phyloP scores from a whole-genome alignment of 2,113 vertebrate genomes.

The Uria aalge region DNA sequence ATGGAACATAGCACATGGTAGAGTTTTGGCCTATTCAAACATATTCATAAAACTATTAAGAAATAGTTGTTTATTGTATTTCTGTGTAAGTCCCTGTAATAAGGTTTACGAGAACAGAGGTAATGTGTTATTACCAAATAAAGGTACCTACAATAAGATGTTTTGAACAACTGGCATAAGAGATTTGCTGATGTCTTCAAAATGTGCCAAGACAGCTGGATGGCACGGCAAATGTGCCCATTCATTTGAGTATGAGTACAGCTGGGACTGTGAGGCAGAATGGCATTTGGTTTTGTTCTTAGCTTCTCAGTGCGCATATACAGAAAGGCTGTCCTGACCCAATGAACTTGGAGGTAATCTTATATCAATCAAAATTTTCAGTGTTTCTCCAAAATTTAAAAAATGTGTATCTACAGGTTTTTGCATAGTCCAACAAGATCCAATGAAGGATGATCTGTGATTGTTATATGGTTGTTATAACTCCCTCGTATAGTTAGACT shows the following conservation, averaged over 20 bases:
- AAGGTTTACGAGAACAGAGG: neutral
- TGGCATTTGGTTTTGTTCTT: neutral
- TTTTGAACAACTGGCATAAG: neutral
- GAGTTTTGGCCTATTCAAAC: neutral
- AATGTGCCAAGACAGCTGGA: conserved; percentile 16
- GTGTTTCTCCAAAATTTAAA: neutral
- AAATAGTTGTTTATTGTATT: neutral
- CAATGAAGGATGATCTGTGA: neutral
- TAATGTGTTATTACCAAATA: neutral
- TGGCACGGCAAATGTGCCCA: neutral
- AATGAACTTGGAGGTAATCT: neutral
- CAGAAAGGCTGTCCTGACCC: neutral
- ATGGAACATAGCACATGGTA: neutral
- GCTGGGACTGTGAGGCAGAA: neutral
- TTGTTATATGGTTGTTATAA: neutral
- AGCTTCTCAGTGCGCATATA: neutral
- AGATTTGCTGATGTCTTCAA: neutral
- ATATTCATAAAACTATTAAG: neutral
- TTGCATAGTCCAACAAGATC: neutral
- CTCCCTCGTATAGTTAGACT: neutral
- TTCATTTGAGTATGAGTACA: neutral
- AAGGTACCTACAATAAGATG: neutral
- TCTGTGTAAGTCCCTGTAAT: neutral
- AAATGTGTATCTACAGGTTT: neutral
- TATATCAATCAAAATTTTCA: neutral